Evolutionary conservation across 2,113 vertebrate species (phyloP).

Genomic region (Cyprinodon variegatus): DNA sequence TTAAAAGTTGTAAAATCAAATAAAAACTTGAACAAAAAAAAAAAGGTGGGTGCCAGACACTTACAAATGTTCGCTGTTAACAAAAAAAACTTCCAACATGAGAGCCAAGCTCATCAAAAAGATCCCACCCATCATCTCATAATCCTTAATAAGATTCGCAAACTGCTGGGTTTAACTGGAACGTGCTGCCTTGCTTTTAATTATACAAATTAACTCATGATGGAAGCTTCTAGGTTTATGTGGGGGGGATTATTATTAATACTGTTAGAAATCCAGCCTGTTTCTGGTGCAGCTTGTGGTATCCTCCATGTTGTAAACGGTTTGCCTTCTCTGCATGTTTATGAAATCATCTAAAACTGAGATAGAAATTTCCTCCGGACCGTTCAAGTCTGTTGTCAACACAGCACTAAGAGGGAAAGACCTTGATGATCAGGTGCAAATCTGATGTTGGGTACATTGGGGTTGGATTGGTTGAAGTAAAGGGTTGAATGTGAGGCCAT

Average conservation of each 20-base stretch:
- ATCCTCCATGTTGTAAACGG: background rate
- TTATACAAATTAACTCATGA: background rate
- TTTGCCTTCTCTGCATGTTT: background rate
- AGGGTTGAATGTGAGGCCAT: too few species aligned
- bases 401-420: too few species aligned
- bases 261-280: background rate
- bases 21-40: too few species aligned
- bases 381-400: too few species aligned
- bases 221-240: background rate
- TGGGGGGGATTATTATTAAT: slow-evolving; percentile 2
- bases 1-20: too few species aligned
- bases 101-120: slow-evolving; percentile 17
- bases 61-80: background rate
- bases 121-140: slow-evolving; percentile 25
- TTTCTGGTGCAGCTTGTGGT: background rate
- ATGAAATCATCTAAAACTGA: background rate
- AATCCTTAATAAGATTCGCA: slow-evolving; percentile 26
- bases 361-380: too few species aligned
- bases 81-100: background rate
- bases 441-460: too few species aligned
- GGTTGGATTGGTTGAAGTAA: too few species aligned
- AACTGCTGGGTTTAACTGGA: background rate
- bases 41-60: slow-evolving; percentile 59
- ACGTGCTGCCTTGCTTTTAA: background rate
- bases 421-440: too few species aligned